phyloP scores from a whole-genome alignment of 2,888 invertebrate species.

The Synanthedon tipuliformis region DNA sequence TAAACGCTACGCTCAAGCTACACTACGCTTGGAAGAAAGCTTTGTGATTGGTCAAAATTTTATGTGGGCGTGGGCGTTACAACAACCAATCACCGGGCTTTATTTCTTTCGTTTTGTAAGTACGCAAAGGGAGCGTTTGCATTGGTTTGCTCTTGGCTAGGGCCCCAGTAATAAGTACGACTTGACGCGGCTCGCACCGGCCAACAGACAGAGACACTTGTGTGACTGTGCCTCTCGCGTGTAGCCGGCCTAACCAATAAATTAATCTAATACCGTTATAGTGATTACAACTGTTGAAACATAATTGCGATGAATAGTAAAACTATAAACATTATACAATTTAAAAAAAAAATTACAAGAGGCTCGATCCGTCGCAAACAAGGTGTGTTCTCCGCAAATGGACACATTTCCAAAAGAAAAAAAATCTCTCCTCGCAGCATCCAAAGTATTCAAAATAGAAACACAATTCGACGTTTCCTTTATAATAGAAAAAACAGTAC shows the following conservation, averaged over 20 bases:
- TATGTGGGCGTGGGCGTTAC: too few species aligned
- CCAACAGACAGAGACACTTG: slow-evolving; percentile 8
- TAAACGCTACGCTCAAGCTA: too few species aligned
- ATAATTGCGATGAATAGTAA: slow-evolving; percentile 37
- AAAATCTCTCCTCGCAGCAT: slow-evolving; percentile 21
- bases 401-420: slow-evolving; percentile 7
- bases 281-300: slow-evolving; percentile 20
- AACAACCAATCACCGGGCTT: too few species aligned
- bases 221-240: slow-evolving; percentile 17
- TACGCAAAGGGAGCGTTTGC: too few species aligned
- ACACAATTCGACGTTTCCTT: slow-evolving; percentile 29
- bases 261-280: slow-evolving; percentile 35
- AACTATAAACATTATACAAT: slow-evolving; percentile 17
- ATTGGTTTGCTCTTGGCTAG: too few species aligned
- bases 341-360: slow-evolving; percentile 25
- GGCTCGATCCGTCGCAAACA: slow-evolving; percentile 27
- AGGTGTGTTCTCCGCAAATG: slow-evolving; percentile 19
- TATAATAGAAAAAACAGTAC: slow-evolving; percentile 40
- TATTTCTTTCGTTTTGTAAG: too few species aligned
- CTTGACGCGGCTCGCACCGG: too few species aligned
- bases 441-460: slow-evolving; percentile 35
- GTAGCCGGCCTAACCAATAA: slow-evolving; percentile 34
- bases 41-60: too few species aligned
- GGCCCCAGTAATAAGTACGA: too few species aligned
- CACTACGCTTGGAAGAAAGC: too few species aligned